A percentile compares a stretch with the other conserved stretches of the same genome.
Conservation (phyloP, 2,888 invertebrate genomes). For the Psylliodes chrysocephalus region DNA sequence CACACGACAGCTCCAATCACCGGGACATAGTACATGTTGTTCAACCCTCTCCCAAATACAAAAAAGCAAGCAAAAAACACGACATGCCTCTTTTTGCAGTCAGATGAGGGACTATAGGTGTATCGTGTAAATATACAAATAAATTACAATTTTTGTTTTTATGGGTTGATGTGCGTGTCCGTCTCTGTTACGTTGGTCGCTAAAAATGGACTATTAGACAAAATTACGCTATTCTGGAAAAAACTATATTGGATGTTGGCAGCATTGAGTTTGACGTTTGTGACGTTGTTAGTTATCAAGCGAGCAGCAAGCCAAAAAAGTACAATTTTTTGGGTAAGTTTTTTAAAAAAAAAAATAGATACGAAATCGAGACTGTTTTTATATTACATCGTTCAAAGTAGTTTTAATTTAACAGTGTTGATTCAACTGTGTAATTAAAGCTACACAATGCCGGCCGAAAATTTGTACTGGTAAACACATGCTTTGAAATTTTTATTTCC, state of each 20-base stretch:
- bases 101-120: too few species aligned
- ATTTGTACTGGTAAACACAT: conserved; percentile 49
- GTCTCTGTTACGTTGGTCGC: too few species aligned
- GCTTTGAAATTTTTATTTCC: conserved; percentile 13
- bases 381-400: neutral
- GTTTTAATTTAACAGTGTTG: conserved; percentile 1
- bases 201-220: too few species aligned
- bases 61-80: too few species aligned
- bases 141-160: too few species aligned
- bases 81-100: too few species aligned
- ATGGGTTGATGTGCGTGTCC: too few species aligned
- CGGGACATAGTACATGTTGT: too few species aligned
- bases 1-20: too few species aligned
- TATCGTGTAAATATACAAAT: too few species aligned
- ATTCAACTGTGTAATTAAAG: conserved; percentile 9
- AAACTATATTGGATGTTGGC: conserved; percentile 9
- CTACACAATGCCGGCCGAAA: conserved; percentile 45
- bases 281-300: conserved; percentile 6
- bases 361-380: conserved; percentile 2
- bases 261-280: conserved; percentile 14
- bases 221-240: neutral
- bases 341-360: conserved; percentile 21
- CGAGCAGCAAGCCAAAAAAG: conserved; percentile 22
- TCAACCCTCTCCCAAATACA: too few species aligned
- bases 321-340: conserved; percentile 28